phyloP scores from a whole-genome alignment of 2,888 invertebrate genomes.

The Agonum fuliginosum region DNA sequence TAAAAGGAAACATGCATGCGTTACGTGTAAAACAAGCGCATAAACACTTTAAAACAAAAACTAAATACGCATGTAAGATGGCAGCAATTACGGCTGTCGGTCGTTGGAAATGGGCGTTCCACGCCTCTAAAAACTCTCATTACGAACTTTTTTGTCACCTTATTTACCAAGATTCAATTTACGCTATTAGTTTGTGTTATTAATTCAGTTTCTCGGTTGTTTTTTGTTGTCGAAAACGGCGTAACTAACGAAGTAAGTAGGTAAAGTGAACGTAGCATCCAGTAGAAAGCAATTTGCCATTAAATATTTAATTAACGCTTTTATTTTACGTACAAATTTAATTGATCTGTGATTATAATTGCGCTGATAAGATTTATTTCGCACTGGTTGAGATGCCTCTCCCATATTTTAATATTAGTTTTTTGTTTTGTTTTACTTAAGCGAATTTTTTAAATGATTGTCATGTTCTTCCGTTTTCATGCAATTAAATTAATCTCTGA shows the following conservation, averaged over 20 bases:
- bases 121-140: slow-evolving; percentile 12
- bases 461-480: slow-evolving; percentile 29
- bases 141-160: slow-evolving; percentile 28
- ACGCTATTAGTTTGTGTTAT: slow-evolving; percentile 31
- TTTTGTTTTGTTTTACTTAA: slow-evolving; percentile 14
- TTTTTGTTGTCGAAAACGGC: slow-evolving; percentile 2
- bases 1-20: slow-evolving; percentile 9
- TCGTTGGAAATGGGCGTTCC: slow-evolving; percentile 28
- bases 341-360: slow-evolving; percentile 25
- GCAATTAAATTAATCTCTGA: slow-evolving; percentile 15
- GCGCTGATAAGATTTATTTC: slow-evolving; percentile 22
- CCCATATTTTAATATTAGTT: slow-evolving; percentile 10
- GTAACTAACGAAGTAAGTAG: background rate
- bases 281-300: slow-evolving; percentile 27
- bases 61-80: slow-evolving; percentile 34
- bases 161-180: slow-evolving; percentile 32
- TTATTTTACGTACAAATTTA: slow-evolving; percentile 33
- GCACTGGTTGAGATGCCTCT: background rate
- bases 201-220: slow-evolving; percentile 13
- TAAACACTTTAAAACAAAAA: slow-evolving; percentile 5
- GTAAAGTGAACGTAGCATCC: slow-evolving; percentile 1
- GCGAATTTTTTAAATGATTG: slow-evolving; percentile 29
- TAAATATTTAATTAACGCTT: slow-evolving; percentile 36
- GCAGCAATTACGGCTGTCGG: slow-evolving; percentile 19
- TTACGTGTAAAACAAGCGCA: background rate